phyloP scores from a whole-genome alignment of 2,113 vertebrate genomes.

The Aegypius monachus region DNA sequence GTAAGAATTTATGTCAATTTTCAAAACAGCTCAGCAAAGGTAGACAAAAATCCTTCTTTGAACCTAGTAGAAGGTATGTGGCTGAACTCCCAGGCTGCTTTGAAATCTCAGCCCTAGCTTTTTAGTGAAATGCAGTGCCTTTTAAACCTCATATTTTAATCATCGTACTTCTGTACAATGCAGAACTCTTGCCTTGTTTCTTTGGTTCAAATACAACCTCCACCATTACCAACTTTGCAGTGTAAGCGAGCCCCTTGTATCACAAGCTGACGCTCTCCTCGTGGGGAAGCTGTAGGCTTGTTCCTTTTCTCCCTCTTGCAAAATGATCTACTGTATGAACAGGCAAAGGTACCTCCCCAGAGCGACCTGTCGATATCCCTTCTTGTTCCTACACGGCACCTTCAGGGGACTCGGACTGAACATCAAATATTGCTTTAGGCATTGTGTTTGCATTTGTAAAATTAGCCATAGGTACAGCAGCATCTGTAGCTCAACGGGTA shows the following conservation, averaged over 20 bases:
- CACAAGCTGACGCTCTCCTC: background rate
- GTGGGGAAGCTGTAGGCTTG: background rate
- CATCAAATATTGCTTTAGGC: background rate
- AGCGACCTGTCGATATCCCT: rapidly evolving
- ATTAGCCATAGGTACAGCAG: background rate
- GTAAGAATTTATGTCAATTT: constrained; percentile 1
- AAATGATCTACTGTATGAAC: background rate
- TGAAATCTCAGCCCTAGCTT: background rate
- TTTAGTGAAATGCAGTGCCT: constrained; percentile 18
- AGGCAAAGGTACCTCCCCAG: background rate
- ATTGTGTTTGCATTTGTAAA: background rate
- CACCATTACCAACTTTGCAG: background rate
- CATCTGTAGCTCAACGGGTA: rapidly evolving
- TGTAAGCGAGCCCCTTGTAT: background rate
- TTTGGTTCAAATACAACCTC: background rate
- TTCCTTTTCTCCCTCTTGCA: background rate
- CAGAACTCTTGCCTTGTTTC: background rate
- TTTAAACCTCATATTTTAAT: constrained; percentile 44
- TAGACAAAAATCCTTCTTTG: background rate
- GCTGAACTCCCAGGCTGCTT: background rate
- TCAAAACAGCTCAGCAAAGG: background rate
- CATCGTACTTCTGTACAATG: background rate
- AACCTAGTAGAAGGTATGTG: background rate
- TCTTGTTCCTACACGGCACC: background rate
- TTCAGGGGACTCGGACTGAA: background rate